phyloP scores from a whole-genome alignment of 2,888 invertebrate genomes.

The Candidula unifasciata region DNA sequence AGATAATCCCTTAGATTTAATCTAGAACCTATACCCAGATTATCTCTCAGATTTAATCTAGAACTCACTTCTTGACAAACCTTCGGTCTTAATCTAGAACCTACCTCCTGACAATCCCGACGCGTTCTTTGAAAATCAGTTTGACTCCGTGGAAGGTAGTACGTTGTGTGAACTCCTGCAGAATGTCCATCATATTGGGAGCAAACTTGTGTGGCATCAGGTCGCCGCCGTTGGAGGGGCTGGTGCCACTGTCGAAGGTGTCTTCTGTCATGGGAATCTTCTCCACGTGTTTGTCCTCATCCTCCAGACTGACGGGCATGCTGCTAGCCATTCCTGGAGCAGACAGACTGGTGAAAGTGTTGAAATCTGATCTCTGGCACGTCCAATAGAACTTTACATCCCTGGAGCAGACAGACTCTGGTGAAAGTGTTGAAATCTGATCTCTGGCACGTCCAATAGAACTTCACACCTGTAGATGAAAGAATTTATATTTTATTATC shows the following conservation, averaged over 20 bases:
- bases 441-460: too few relatives aligned
- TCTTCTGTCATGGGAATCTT: slow-evolving; percentile 18
- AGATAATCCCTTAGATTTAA: too few relatives aligned
- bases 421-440: too few relatives aligned
- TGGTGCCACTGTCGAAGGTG: background rate
- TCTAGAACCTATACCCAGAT: too few relatives aligned
- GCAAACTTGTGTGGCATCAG: slow-evolving; percentile 7
- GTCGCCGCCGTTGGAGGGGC: background rate
- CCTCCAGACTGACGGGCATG: background rate
- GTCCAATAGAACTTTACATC: too few relatives aligned
- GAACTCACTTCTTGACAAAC: too few relatives aligned
- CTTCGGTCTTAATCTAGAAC: background rate
- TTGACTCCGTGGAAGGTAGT: slow-evolving; percentile 66
- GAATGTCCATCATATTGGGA: slow-evolving; percentile 45
- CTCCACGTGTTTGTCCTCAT: background rate
- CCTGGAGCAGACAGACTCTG: too few relatives aligned
- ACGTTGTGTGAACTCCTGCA: slow-evolving; percentile 59
- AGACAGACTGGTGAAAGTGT: too few relatives aligned
- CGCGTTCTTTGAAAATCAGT: slow-evolving; percentile 58
- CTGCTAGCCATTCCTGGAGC: background rate
- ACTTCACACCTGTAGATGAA: too few relatives aligned
- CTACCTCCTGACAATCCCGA: slow-evolving; percentile 64
- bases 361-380: too few relatives aligned
- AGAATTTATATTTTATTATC: too few relatives aligned
- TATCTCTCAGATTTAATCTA: too few relatives aligned